Percentiles rank a stretch among this genome's conserved stretches.
These are phyloP conservation scores for Epizoanthus fatuus DNA, from an alignment of 92 coral and sea anemone genomes.

Conservation along the genomic window DNA sequence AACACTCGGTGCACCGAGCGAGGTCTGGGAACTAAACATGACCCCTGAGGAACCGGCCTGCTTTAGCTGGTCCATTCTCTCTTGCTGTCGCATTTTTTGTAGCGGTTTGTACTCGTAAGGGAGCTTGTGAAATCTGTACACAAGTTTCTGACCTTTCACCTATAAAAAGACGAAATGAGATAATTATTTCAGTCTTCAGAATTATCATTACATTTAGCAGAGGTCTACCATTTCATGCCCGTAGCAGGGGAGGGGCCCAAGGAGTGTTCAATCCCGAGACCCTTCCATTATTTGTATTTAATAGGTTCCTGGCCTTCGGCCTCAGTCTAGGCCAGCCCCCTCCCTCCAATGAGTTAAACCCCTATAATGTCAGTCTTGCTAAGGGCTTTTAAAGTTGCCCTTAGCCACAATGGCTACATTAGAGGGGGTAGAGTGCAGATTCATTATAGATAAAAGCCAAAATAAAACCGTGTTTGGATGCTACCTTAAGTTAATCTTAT, in stretches of 20 bases:
- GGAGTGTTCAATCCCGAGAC: too few species aligned
- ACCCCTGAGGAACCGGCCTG: conserved; percentile 34
- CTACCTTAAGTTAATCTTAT: too few species aligned
- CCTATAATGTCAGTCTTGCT: too few species aligned
- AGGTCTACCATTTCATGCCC: background rate
- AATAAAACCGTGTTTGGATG: too few species aligned
- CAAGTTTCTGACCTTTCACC: conserved; percentile 88
- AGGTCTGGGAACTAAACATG: conserved; percentile 35
- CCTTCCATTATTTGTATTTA: too few species aligned
- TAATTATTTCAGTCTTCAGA: background rate
- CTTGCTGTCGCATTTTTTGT: conserved; percentile 29
- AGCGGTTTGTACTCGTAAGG: conserved; percentile 84
- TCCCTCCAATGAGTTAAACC: too few species aligned
- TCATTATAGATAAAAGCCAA: too few species aligned
- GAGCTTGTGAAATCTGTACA: conserved; percentile 80
- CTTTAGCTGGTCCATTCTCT: conserved; percentile 26
- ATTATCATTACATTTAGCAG: background rate
- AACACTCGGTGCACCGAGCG: background rate
- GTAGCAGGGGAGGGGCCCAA: background rate
- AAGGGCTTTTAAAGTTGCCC: too few species aligned
- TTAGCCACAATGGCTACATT: too few species aligned
- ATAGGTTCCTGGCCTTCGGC: too few species aligned
- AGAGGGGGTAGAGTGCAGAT: too few species aligned
- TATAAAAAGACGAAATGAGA: background rate
- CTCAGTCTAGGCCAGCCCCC: too few species aligned